These are phyloP conservation scores for Chrysolina haemoptera DNA, from an alignment of 2,888 invertebrate genomes.

Conservation along the genomic window DNA sequence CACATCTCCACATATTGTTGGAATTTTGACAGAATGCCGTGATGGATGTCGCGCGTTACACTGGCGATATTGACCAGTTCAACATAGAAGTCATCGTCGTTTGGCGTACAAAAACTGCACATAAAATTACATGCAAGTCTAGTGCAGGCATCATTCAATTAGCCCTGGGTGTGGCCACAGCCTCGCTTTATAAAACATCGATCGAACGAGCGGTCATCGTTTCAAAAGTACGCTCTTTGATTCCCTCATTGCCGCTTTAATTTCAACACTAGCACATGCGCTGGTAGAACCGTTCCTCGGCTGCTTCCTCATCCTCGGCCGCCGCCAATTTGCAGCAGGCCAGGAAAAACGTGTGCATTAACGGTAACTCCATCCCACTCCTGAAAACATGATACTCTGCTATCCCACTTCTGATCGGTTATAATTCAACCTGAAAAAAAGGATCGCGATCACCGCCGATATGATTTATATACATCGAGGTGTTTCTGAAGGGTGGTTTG, in stretches of 20 bases:
- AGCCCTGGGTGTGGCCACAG: slow-evolving; percentile 70
- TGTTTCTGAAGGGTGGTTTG: slow-evolving; percentile 60
- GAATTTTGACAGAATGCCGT: slow-evolving; percentile 61
- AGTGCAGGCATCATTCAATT: slow-evolving; percentile 70
- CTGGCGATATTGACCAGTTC: slow-evolving; percentile 51
- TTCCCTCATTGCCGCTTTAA: slow-evolving; percentile 70
- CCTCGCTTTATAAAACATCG: slow-evolving; percentile 71
- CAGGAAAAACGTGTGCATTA: slow-evolving; percentile 59
- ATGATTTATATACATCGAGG: slow-evolving; percentile 61
- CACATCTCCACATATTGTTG: slow-evolving; percentile 55
- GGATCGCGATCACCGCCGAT: slow-evolving; percentile 52
- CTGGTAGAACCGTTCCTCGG: slow-evolving; percentile 51
- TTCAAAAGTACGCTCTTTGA: slow-evolving; percentile 71
- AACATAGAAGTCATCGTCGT: slow-evolving; percentile 48
- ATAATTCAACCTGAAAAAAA: slow-evolving; percentile 54
- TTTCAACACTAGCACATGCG: slow-evolving; percentile 66
- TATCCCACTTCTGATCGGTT: slow-evolving; percentile 52
- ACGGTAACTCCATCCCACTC: slow-evolving; percentile 54
- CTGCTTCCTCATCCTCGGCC: slow-evolving; percentile 59
- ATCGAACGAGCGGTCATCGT: slow-evolving; percentile 71
- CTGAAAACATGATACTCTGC: slow-evolving; percentile 42
- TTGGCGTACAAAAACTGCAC: slow-evolving; percentile 57
- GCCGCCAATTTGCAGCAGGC: slow-evolving; percentile 62
- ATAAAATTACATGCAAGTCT: slow-evolving; percentile 65
- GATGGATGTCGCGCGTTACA: slow-evolving; percentile 63